Base-by-base conservation (phyloP, 2,888 invertebrate species). In the Nomada hirtipes region DNA sequence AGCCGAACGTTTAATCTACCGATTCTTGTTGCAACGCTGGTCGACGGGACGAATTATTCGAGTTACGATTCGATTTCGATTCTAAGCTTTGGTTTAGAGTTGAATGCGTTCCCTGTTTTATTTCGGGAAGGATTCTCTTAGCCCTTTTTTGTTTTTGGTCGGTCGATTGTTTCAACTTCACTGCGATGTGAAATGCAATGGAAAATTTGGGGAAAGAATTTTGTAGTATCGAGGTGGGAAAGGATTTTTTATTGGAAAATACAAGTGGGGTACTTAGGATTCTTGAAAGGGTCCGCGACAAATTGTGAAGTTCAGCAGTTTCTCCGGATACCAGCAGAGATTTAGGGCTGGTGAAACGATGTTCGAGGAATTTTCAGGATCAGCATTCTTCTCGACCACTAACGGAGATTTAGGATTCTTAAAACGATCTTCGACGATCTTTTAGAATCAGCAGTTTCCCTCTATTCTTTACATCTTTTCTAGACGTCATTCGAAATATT, bases 1-100 rank as follows among this genome's bases (percentile, higher is more conserved):
- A 68, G 36, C 52, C 57, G 60, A 76, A 74, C 65, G 75, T 63
- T 82, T 83, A 78, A 81, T 81, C 81, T 75, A 53, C 81, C 78
- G 84, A 85, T 85, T 79, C 76, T 63, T 63, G 81, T 74, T 71
- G 76, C 64, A 61, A 65, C 63, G 64, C 70, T 67, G 55, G 68
- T 63, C 57, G 44, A 26, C 44, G n/a, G 18, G 68, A 69, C 61
- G n/a, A 70, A 75, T 50, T 67, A 50, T 60, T 57, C 55, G 70
- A 26, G 57, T 55, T 79, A 74, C 81, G 9, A 4, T 7, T 59
- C 20, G 15, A n/a, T 44, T 61, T 47, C 23, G 29, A 44, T 13
- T 23, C 15, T 10, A 2, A 2, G 4, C 26, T 52, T 26, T 4
- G 13, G 20, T 63, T 52, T 23, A 13, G 13, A 11, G 52, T 23